A percentile compares a stretch with the other conserved stretches of the same genome.
These are phyloP conservation scores for Parotocinclus haroldoi DNA, from an alignment of 2,797 vertebrate species.

Conservation along the genomic window DNA sequence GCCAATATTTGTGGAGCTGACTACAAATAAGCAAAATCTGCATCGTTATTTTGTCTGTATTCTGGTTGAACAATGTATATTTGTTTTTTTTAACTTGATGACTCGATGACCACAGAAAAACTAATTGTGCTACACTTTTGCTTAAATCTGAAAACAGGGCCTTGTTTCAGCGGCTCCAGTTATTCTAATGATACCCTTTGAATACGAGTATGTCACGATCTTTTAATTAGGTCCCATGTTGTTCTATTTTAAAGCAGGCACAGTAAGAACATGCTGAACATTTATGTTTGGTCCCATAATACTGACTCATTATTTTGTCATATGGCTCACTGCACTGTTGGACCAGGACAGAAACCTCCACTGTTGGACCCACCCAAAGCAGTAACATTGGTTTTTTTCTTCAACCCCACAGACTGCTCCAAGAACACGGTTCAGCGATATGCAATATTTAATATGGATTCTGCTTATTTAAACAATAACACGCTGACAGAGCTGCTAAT, in stretches of 20 bases:
- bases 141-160: constrained; percentile 1
- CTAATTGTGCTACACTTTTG: constrained; percentile 36
- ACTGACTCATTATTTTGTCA: constrained; percentile 1
- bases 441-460: too few relatives aligned
- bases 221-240: constrained; percentile 17
- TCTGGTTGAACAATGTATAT: constrained; percentile 28
- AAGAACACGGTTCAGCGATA: background rate
- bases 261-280: constrained; percentile 6
- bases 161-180: constrained; percentile 13
- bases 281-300: constrained; percentile 16
- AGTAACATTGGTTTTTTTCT: background rate
- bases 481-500: too few relatives aligned
- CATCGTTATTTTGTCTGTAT: too few relatives aligned
- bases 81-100: constrained; percentile 16
- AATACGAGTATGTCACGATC: background rate
- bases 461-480: too few relatives aligned
- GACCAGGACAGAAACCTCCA: background rate
- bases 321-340: constrained; percentile 12
- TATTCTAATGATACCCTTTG: constrained; percentile 7
- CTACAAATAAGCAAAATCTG: too few relatives aligned
- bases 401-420: background rate
- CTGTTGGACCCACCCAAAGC: constrained; percentile 1
- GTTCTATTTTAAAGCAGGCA: constrained; percentile 9
- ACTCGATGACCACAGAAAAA: constrained; percentile 48
- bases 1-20: too few relatives aligned